Evolutionary conservation across 2,113 vertebrate species (phyloP).

Genomic region (Bagarius yarrelli): DNA sequence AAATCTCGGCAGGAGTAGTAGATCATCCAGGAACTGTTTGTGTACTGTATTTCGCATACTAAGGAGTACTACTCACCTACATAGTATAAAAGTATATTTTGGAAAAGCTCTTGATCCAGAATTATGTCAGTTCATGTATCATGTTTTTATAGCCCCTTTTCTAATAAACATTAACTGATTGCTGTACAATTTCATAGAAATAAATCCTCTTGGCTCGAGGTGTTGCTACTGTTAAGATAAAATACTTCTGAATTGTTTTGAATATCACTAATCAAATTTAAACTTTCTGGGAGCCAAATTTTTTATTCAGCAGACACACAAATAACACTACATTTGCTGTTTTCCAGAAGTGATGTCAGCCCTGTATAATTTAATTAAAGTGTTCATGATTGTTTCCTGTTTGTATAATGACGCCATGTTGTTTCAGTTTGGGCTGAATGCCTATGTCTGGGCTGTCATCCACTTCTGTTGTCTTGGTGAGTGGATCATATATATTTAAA

Average conservation of each 20-base stretch:
- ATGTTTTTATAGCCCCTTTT: background rate
- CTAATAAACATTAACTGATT: background rate
- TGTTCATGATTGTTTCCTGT: background rate
- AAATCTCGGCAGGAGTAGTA: too few species aligned
- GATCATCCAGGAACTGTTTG: too few species aligned
- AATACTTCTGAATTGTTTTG: background rate
- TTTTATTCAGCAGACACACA: background rate
- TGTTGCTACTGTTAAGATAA: background rate
- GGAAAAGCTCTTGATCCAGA: background rate
- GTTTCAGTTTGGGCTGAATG: constrained; percentile 79
- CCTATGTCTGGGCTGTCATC: constrained; percentile 85
- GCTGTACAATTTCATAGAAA: background rate
- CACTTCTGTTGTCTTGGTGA: constrained; percentile 86
- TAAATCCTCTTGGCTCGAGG: background rate
- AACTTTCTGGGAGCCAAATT: background rate
- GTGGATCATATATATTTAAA: constrained; percentile 46
- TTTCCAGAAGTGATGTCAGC: background rate
- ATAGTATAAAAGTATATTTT: too few species aligned
- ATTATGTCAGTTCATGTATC: background rate
- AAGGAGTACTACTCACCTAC: too few species aligned
- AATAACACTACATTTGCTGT: background rate
- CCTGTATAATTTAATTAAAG: background rate
- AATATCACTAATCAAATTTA: background rate
- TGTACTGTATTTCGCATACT: too few species aligned
- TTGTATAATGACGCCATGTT: background rate